A percentile compares a stretch with the other conserved stretches of the same genome.
phyloP scores from a whole-genome alignment of 2,888 invertebrate species.

The Cephus sareptanus region DNA sequence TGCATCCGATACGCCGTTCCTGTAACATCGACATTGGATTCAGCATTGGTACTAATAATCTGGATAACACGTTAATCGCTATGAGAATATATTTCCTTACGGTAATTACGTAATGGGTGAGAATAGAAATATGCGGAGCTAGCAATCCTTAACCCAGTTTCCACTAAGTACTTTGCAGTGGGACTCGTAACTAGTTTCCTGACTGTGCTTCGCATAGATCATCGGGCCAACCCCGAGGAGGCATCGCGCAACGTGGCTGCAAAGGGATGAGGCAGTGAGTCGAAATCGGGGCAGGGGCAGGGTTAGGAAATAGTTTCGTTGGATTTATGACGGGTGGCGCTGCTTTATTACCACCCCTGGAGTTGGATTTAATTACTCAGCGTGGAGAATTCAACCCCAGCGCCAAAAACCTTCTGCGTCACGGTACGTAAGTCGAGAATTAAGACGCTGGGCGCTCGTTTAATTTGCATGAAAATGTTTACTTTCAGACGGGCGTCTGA shows the following conservation, averaged over 20 bases:
- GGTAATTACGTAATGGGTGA: not conserved
- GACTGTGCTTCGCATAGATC: slow-evolving; percentile 3
- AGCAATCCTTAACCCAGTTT: slow-evolving; percentile 1
- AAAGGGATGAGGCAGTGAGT: not conserved
- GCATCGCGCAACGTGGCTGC: not conserved
- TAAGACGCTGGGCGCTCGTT: slow-evolving; percentile 7
- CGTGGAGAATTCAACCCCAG: slow-evolving; percentile 12
- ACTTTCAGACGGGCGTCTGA: not conserved
- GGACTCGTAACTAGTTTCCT: not conserved
- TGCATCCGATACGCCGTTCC: not conserved
- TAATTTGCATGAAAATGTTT: slow-evolving; percentile 5
- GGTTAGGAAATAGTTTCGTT: slow-evolving; percentile 30
- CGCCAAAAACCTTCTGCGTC: slow-evolving; percentile 7
- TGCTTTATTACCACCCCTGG: slow-evolving; percentile 31
- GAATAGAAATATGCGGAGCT: not conserved
- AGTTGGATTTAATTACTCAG: slow-evolving; percentile 38
- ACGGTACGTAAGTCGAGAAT: slow-evolving; percentile 4
- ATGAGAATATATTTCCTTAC: not conserved
- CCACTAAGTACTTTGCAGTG: not conserved
- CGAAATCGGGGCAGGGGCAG: not conserved
- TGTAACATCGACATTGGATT: not conserved
- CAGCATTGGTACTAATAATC: not conserved
- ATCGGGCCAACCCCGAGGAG: not conserved
- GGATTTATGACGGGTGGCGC: slow-evolving; percentile 30
- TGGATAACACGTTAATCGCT: not conserved